Evolutionary conservation across 2,797 vertebrate species (phyloP).

Genomic region (Thamnophis elegans): DNA sequence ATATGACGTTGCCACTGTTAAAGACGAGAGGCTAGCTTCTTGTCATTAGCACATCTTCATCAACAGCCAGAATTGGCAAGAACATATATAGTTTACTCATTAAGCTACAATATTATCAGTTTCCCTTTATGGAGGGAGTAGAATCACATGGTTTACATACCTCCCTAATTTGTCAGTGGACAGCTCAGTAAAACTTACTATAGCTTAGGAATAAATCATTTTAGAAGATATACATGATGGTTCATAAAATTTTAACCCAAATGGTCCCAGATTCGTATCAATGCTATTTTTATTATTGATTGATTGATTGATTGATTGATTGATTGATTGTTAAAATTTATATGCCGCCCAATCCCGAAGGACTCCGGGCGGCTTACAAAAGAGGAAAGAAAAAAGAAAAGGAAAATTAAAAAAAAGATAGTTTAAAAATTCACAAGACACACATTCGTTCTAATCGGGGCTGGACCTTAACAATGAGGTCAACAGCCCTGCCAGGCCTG

Average conservation of each 20-base stretch:
- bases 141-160: background rate
- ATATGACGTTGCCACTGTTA: background rate
- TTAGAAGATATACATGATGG: background rate
- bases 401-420: no score
- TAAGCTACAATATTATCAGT: background rate
- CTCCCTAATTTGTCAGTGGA: background rate
- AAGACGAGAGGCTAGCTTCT: background rate
- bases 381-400: no score
- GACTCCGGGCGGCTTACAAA: no score
- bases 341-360: no score
- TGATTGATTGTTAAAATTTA: no score
- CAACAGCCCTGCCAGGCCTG: no score
- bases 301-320: no score
- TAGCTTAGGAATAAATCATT: background rate
- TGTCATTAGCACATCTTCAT: background rate
- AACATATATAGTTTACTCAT: background rate
- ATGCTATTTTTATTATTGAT: background rate
- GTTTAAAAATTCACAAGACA: no score
- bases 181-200: background rate
- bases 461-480: no score
- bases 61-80: background rate
- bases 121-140: background rate
- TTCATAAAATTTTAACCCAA: background rate
- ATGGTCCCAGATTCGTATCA: background rate
- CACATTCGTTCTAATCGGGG: no score